Percentiles rank a stretch among this genome's conserved stretches.
Conservation (phyloP, 2,797 vertebrate species). For the Spinibarbus caldwelli region DNA sequence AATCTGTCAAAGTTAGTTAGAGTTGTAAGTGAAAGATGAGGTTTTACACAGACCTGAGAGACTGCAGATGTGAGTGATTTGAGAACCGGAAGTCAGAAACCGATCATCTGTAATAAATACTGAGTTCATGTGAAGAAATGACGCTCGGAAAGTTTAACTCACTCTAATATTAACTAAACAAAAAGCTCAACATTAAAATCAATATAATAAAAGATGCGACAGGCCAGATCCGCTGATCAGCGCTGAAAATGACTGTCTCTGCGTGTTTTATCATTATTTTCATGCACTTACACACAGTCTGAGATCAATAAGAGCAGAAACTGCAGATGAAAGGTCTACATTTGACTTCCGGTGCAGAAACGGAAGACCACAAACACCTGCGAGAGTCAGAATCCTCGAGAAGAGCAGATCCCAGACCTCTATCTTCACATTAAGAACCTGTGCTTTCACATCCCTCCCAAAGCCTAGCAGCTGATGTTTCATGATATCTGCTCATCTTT, state of each 20-base stretch:
- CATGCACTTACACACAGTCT: neutral
- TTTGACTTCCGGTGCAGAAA: neutral
- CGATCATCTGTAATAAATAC: neutral
- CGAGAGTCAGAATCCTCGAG: no score
- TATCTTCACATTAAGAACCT: no score
- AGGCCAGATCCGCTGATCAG: neutral
- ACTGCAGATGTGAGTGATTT: neutral
- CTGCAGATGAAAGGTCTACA: neutral
- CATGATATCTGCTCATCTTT: no score
- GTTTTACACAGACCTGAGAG: neutral
- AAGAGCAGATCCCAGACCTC: no score
- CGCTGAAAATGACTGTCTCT: no score
- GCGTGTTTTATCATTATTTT: neutral
- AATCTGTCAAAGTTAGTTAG: no score
- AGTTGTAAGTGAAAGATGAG: neutral
- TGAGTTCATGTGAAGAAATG: neutral
- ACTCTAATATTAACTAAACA: neutral
- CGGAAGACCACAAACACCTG: slow-evolving; percentile 34
- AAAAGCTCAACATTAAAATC: no score
- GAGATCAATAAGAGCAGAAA: neutral
- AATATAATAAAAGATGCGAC: no score
- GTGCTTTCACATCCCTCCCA: no score
- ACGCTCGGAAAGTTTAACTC: neutral
- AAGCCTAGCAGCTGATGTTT: no score
- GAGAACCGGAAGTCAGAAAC: neutral